These are phyloP conservation scores for Spilarctia lutea DNA, from an alignment of 2,888 invertebrate genomes.

Conservation along the genomic window DNA sequence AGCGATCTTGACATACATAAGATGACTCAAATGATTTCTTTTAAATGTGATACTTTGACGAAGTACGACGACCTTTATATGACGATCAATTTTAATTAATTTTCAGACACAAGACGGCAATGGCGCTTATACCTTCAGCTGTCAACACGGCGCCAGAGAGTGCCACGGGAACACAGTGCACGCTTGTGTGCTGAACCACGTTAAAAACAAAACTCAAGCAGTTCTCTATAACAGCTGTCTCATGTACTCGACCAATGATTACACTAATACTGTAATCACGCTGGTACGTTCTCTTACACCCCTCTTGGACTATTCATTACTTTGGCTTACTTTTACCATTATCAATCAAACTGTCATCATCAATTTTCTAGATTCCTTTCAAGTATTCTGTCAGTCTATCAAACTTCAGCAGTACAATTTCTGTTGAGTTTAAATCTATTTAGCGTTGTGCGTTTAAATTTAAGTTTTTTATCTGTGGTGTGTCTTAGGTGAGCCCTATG, in stretches of 20 bases:
- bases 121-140: background rate
- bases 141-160: conserved; percentile 3
- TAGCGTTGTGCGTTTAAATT: no score
- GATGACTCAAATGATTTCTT: background rate
- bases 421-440: no score
- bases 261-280: background rate
- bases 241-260: background rate
- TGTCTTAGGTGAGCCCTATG: no score
- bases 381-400: no score
- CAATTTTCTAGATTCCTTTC: background rate
- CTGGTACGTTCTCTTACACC: background rate
- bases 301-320: background rate
- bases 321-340: background rate
- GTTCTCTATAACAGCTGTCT: conserved; percentile 8
- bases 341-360: background rate
- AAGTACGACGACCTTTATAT: background rate
- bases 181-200: conserved; percentile 6
- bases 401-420: background rate
- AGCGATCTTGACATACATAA: no score
- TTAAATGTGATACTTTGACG: background rate
- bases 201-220: conserved; percentile 1
- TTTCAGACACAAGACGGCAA: background rate
- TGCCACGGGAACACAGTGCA: conserved; percentile 10
- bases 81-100: background rate
- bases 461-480: no score